Evolutionary conservation across 2,113 vertebrate genomes (phyloP).

Genomic region (Microcebus murinus): DNA sequence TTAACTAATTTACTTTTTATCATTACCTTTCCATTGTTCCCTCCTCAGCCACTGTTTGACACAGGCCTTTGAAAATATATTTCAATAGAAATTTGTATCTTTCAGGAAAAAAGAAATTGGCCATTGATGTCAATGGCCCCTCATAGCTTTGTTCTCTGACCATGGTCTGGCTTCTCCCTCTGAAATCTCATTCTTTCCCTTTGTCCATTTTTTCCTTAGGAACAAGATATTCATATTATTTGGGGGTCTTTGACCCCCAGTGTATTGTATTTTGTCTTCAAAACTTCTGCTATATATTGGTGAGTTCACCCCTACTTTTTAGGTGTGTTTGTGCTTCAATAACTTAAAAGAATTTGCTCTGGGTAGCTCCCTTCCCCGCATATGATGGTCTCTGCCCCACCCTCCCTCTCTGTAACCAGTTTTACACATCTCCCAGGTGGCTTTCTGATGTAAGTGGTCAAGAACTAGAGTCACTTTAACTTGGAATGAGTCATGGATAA

Average conservation of each 20-base stretch:
- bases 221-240: constrained; percentile 13
- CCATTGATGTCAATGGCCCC: not conserved
- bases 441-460: constrained; percentile 12
- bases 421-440: constrained; percentile 27
- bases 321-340: not conserved
- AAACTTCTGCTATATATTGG: not conserved
- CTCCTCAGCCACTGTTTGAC: not conserved
- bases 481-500: constrained; percentile 13
- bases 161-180: not conserved
- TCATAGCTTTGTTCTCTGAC: not conserved
- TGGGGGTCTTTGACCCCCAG: not conserved
- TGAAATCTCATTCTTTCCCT: constrained; percentile 15
- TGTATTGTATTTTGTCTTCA: not conserved
- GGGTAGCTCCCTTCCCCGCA: not conserved
- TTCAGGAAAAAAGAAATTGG: not conserved
- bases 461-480: constrained; percentile 34
- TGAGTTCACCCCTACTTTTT: not conserved
- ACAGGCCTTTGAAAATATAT: not conserved
- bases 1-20: not conserved
- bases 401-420: not conserved
- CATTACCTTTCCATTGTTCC: not conserved
- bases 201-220: not conserved
- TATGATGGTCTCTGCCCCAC: not conserved
- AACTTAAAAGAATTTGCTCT: not conserved
- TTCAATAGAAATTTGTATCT: not conserved